Conservation (phyloP, 2,797 vertebrate species). For the Sebastes oblongus region DNA sequence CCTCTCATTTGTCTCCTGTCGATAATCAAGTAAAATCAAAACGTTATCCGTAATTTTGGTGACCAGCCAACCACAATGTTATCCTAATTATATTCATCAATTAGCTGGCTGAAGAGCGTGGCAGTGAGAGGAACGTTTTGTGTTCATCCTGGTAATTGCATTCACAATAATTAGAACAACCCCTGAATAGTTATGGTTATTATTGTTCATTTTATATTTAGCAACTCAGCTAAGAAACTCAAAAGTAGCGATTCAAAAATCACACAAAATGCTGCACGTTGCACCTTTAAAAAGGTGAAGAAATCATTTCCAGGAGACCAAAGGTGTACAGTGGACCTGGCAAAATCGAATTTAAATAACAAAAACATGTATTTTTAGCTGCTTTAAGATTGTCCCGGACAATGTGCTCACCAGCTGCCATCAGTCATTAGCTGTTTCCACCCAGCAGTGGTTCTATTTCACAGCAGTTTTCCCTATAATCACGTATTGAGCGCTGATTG, state of each 20-base stretch:
- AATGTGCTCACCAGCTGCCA: slow-evolving; percentile 2
- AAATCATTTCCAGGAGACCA: not conserved
- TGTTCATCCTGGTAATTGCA: not conserved
- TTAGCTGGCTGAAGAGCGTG: not conserved
- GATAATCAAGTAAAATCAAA: slow-evolving; percentile 7
- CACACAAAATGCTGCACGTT: not conserved
- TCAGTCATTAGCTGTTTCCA: slow-evolving; percentile 24
- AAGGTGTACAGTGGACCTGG: not conserved
- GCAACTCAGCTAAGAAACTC: not conserved
- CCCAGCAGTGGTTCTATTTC: slow-evolving; percentile 9
- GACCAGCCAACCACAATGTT: slow-evolving; percentile 5
- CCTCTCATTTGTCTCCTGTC: slow-evolving; percentile 5
- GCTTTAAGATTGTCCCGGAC: not conserved
- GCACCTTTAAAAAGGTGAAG: not conserved
- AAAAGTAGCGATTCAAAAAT: not conserved
- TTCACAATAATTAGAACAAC: slow-evolving; percentile 2
- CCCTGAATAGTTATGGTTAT: not conserved
- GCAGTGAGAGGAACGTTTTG: not conserved
- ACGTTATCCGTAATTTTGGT: slow-evolving; percentile 11
- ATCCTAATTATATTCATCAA: slow-evolving; percentile 28
- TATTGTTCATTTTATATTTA: not conserved
- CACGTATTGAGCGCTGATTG: not conserved
- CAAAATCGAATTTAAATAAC: not conserved
- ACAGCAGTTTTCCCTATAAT: slow-evolving; percentile 24
- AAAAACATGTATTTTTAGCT: not conserved